A percentile compares a stretch with the other conserved stretches of the same genome.
These are phyloP conservation scores for Osmerus mordax DNA, from an alignment of 2,113 vertebrate species.

Conservation along the genomic window DNA sequence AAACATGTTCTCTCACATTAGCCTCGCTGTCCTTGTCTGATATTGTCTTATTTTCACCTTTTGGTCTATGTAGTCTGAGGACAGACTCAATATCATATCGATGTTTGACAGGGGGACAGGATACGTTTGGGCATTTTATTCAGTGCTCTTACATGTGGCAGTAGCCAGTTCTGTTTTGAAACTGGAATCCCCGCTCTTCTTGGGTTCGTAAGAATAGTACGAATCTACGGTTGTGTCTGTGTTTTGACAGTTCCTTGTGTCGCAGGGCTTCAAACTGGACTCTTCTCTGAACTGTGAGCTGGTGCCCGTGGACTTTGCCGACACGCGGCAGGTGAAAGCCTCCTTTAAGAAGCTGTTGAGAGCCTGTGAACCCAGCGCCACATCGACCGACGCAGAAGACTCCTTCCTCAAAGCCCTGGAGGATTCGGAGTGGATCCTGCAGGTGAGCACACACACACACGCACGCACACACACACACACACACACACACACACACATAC, in stretches of 20 bases:
- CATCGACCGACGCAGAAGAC: slow-evolving; percentile 81
- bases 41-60: background rate
- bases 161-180: too few species aligned
- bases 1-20: background rate
- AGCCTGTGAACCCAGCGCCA: slow-evolving; percentile 88
- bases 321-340: slow-evolving; percentile 88
- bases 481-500: background rate
- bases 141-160: too few species aligned
- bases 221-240: background rate
- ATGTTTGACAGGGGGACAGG: background rate
- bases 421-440: slow-evolving; percentile 94
- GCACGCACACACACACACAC: background rate
- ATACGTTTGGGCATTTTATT: background rate
- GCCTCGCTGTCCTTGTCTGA: background rate
- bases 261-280: slow-evolving; percentile 89
- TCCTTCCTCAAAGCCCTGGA: slow-evolving; percentile 91
- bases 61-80: background rate
- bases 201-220: background rate
- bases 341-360: slow-evolving; percentile 95
- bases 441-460: slow-evolving; percentile 72
- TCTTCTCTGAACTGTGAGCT: slow-evolving; percentile 92
- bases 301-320: slow-evolving; percentile 94
- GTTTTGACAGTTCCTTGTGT: slow-evolving; percentile 16
- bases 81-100: background rate
- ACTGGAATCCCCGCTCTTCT: background rate